Conservation (phyloP, 2,888 invertebrate species). For the Fabriciana adippe region DNA sequence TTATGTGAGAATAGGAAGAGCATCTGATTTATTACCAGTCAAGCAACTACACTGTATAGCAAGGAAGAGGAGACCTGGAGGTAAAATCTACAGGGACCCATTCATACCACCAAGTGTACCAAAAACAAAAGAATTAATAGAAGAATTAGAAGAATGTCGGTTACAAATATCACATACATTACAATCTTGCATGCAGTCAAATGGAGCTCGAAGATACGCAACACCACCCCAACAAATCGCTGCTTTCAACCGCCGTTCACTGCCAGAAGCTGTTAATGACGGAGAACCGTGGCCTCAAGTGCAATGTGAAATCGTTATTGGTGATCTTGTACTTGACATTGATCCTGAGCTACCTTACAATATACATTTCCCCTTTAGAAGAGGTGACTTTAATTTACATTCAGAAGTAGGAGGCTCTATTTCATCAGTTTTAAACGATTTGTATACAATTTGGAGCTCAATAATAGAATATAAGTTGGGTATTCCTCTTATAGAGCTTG, state of each 20-base stretch:
- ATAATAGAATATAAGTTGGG: slow-evolving; percentile 89
- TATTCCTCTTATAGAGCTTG: slow-evolving; percentile 86
- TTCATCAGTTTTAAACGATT: slow-evolving; percentile 90
- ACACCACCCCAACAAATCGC: slow-evolving; percentile 95
- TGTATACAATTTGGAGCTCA: slow-evolving; percentile 94
- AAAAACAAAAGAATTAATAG: slow-evolving; percentile 85
- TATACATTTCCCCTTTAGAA: slow-evolving; percentile 93
- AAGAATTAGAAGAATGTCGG: slow-evolving; percentile 92
- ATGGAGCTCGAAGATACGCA: slow-evolving; percentile 90
- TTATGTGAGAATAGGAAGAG: slow-evolving; percentile 93
- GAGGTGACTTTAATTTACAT: slow-evolving; percentile 95
- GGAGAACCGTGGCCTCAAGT: slow-evolving; percentile 85
- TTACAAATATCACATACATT: slow-evolving; percentile 91
- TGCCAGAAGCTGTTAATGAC: slow-evolving; percentile 84
- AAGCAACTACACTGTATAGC: slow-evolving; percentile 94
- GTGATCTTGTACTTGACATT: slow-evolving; percentile 88
- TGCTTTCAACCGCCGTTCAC: slow-evolving; percentile 91
- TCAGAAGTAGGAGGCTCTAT: slow-evolving; percentile 92
- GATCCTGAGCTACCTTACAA: slow-evolving; percentile 89
- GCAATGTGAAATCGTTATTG: slow-evolving; percentile 86
- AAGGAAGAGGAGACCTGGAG: slow-evolving; percentile 82
- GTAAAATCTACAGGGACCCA: slow-evolving; percentile 82
- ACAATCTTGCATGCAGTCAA: slow-evolving; percentile 92
- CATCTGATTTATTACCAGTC: slow-evolving; percentile 93
- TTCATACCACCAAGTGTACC: slow-evolving; percentile 85